Evolutionary conservation across 2,113 vertebrate genomes (phyloP).

Genomic region (Upupa epops): DNA sequence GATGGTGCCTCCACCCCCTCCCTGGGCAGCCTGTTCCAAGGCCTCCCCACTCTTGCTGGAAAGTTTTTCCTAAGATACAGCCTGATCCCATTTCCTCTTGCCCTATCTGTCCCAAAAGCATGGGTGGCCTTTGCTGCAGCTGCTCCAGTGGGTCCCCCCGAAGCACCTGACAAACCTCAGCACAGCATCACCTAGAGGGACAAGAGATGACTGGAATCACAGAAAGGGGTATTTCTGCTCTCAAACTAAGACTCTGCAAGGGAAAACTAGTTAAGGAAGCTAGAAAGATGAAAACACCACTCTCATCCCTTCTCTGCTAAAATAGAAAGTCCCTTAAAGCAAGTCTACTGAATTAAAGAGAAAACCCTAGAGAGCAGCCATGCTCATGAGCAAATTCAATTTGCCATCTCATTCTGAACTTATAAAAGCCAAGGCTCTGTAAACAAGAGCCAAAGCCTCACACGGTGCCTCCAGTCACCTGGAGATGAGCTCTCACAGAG

Average conservation of each 20-base stretch:
- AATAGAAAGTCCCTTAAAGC: conserved; percentile 30
- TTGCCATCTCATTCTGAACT: conserved; percentile 46
- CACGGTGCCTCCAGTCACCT: background rate
- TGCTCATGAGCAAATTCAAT: conserved; percentile 54
- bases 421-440: conserved; percentile 3
- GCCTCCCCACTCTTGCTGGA: too few relatives aligned
- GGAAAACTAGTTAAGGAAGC: background rate
- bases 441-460: background rate
- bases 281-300: background rate
- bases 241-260: background rate
- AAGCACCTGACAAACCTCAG: fast-evolving
- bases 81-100: too few relatives aligned
- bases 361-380: conserved; percentile 46
- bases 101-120: background rate
- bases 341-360: conserved; percentile 52
- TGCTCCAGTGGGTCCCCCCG: background rate
- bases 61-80: too few relatives aligned
- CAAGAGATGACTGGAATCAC: fast-evolving
- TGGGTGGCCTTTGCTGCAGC: background rate
- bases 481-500: background rate
- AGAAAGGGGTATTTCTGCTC: background rate
- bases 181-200: background rate
- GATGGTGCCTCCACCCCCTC: too few relatives aligned
- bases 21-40: too few relatives aligned
- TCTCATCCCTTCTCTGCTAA: background rate